Evolutionary conservation across 2,797 vertebrate genomes (phyloP), one percentile per base, ranked within the genome.

Genomic region (Malacoraja senta): DNA sequence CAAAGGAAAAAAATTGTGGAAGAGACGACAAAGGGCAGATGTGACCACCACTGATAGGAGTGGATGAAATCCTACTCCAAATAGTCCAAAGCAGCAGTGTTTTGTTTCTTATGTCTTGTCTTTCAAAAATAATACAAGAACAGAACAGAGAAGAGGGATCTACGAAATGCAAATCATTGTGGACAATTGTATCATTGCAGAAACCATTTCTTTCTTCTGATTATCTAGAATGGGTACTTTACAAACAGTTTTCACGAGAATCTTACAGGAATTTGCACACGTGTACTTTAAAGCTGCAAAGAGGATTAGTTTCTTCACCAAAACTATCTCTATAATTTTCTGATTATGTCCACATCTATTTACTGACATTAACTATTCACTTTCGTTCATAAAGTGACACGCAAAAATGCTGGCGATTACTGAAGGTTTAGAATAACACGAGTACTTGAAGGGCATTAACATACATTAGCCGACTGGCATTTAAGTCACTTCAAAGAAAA

Each of bases 401-500:
- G 68, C 38, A 74, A 74, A 74, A 92, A 92, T 74, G 65, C 38
- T n/a, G 65, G 71, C 71, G 21, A 53, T 92, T 76, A 58, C 90
- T 92, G 44, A 76, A 76, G 71, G 90, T 76, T 92, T 44, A 76
- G 44, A 13, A 72, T 26, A 58, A 71, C 26, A 38, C 44, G 15
- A 58, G 35, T 3, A 91, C 35, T 91, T 76, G 68, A 53, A 26
- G 21, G 71, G 35, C 32, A 74, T 26, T 71, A 74, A 15, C 72
- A 76, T 44, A 76, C 38, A 53, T 53, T 76, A 92, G 88, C 81
- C 81, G 29, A 61, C 8, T 53, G 53, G 13, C 71, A 92, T 74
- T 74, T 92, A 26, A 38, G 71, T 76, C 90, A 92, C 90, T 92
- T 38, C 90, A 92, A 92, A 92, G 90, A 92, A 92, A 76, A 92